Evolutionary conservation across 2,888 invertebrate genomes (phyloP).

Genomic region (Adineta ricciae): DNA sequence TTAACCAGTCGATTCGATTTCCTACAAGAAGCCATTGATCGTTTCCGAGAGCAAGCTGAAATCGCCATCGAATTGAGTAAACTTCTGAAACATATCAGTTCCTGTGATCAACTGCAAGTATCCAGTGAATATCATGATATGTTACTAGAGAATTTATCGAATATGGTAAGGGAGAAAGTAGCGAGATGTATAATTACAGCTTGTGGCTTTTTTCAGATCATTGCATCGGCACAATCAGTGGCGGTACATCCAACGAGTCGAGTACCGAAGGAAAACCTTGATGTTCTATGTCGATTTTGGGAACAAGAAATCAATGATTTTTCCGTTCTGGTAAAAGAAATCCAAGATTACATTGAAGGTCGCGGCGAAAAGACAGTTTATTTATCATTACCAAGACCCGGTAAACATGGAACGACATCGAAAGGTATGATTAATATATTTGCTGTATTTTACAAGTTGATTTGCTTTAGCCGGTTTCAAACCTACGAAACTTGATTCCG

Average conservation of each 20-base stretch:
- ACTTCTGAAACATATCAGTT: slow-evolving; percentile 82
- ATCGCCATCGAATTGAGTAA: slow-evolving; percentile 96
- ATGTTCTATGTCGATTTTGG: slow-evolving; percentile 61
- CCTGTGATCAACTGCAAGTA: slow-evolving; percentile 84
- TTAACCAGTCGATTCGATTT: slow-evolving; percentile 72
- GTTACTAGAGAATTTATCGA: slow-evolving; percentile 83
- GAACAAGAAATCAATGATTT: slow-evolving; percentile 82
- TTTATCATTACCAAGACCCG: slow-evolving; percentile 80
- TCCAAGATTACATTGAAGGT: slow-evolving; percentile 64
- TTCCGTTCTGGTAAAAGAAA: slow-evolving; percentile 76
- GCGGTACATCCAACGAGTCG: slow-evolving; percentile 82
- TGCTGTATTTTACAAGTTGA: no score
- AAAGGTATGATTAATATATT: background rate
- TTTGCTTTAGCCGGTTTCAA: background rate
- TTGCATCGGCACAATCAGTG: slow-evolving; percentile 81
- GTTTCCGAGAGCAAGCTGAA: slow-evolving; percentile 91
- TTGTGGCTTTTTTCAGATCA: slow-evolving; percentile 53
- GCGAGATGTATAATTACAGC: no score
- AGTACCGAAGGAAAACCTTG: slow-evolving; percentile 89
- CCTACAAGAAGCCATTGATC: slow-evolving; percentile 81
- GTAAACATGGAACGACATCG: slow-evolving; percentile 54
- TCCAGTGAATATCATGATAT: slow-evolving; percentile 90
- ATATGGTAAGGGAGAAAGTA: slow-evolving; percentile 52
- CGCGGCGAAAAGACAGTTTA: slow-evolving; percentile 69
- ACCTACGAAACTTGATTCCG: slow-evolving; percentile 25